phyloP scores from a whole-genome alignment of 2,113 vertebrate genomes.

The Lipophrys pholis region DNA sequence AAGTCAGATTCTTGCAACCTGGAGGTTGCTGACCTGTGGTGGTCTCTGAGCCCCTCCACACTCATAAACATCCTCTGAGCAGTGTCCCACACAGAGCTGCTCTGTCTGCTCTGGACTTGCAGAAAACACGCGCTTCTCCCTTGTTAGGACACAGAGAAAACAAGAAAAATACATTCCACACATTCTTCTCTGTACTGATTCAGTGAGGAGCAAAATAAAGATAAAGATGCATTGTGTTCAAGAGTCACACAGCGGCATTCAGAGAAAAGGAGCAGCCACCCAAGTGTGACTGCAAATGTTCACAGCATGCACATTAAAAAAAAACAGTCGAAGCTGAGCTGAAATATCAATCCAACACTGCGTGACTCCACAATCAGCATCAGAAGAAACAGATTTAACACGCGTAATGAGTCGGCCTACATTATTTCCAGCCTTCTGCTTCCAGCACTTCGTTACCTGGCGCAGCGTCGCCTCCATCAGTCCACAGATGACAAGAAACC shows the following conservation, averaged over 20 bases:
- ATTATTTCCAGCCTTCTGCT: constrained; percentile 28
- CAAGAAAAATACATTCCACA: constrained; percentile 53
- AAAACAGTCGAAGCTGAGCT: background rate
- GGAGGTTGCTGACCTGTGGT: constrained; percentile 46
- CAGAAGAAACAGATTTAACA: constrained; percentile 34
- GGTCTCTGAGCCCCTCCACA: constrained; percentile 18
- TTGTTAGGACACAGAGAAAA: constrained; percentile 16
- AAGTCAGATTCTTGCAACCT: constrained; percentile 52
- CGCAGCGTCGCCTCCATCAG: constrained; percentile 57
- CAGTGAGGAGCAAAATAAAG: constrained; percentile 1
- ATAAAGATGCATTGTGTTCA: constrained; percentile 17
- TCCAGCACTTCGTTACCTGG: constrained; percentile 65
- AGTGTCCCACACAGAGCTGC: constrained; percentile 21
- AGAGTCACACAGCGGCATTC: constrained; percentile 2
- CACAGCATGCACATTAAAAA: no score
- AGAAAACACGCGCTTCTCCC: constrained; percentile 43
- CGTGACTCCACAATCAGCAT: constrained; percentile 5
- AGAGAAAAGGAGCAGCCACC: constrained; percentile 17
- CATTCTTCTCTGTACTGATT: constrained; percentile 44
- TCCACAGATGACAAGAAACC: constrained; percentile 50
- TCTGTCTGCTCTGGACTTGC: constrained; percentile 41
- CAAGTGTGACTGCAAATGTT: constrained; percentile 6
- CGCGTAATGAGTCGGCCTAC: background rate
- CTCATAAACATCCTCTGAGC: constrained; percentile 69
- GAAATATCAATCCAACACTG: constrained; percentile 25